Base-by-base conservation (phyloP, 2,888 invertebrate species). In the Sericinus montela region DNA sequence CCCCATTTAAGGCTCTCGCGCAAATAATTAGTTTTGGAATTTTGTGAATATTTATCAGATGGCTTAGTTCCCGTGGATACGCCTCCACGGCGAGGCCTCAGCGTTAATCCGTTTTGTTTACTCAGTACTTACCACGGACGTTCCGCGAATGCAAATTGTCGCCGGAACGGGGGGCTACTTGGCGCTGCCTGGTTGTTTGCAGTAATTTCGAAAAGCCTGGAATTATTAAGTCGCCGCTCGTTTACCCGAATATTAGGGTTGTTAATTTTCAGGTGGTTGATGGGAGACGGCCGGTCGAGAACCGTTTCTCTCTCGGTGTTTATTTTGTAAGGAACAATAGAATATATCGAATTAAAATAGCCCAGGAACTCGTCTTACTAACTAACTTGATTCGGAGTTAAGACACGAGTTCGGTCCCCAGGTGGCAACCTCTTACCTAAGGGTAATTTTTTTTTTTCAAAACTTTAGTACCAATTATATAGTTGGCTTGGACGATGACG, bases 31-130 rank as follows among this genome's bases (percentile, higher is more conserved):
- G 15, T 25, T 25, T 40, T 29, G 9, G 11, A 28, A 11, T 13
- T 30, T 42, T 42, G 32, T 42, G 32, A 42, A 42, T 42, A 42
- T 32, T 42, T 42, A 32, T 42, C 16, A n/a, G 30, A 11, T 38
- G n/a, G 23, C 23, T 23, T 1, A 19, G 23, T 38, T 23, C 8
- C 1, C n/a, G 19, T 8, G 23, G 8, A n/a, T 13, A 11, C 14
- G 11, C 23, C 7, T 6, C 23, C 25, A 25, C 25, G 13, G 10
- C 11, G n/a, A n/a, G 11, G 14, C 2, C 10, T 23, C 8, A 5
- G 13, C 23, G 9, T 19, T 38, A 23, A 35, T 15, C 15, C 15
- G 11, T 30, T 30, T 30, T 11, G 30, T 11, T 30, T 30, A 30
- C 5, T 1, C 6, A 30, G 6, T 32, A 32, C 32, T 32, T 32